Conservation (phyloP, 2,113 vertebrate species). For the Amazona vittata region DNA sequence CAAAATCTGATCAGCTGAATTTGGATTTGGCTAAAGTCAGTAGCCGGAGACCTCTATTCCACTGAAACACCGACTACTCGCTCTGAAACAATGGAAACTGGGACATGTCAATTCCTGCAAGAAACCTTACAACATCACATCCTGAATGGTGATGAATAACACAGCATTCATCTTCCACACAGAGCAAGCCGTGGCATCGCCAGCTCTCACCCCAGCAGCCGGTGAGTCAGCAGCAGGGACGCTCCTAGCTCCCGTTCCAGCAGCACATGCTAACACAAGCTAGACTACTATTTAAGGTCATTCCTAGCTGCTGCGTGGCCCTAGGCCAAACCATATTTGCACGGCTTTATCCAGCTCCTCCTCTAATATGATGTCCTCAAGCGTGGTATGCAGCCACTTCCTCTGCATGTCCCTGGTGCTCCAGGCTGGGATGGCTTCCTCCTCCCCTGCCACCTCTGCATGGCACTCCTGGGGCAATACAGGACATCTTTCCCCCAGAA, state of each 20-base stretch:
- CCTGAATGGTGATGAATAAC: not conserved
- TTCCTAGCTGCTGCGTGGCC: constrained; percentile 37
- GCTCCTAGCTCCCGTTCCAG: not conserved
- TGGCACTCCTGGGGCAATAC: accelerated
- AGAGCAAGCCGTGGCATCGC: not conserved
- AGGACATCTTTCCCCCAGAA: not conserved
- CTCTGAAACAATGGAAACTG: not conserved
- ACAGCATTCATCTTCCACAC: not conserved
- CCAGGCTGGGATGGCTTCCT: not conserved
- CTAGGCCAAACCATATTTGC: not conserved
- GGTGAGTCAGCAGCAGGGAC: constrained; percentile 28
- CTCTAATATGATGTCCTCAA: not conserved
- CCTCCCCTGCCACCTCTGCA: not conserved
- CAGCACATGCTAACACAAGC: not conserved
- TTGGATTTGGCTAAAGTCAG: too few species aligned
- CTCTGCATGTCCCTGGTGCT: not conserved
- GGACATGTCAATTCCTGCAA: not conserved
- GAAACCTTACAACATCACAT: not conserved
- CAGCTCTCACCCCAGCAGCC: not conserved
- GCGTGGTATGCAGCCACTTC: not conserved
- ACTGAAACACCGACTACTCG: not conserved
- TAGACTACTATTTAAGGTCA: constrained; percentile 49
- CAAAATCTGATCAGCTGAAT: not conserved
- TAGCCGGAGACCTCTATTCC: not conserved
- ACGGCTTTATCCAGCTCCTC: not conserved